Base-by-base conservation (phyloP, 2,113 vertebrate species). In the Pachyramphus minor region DNA sequence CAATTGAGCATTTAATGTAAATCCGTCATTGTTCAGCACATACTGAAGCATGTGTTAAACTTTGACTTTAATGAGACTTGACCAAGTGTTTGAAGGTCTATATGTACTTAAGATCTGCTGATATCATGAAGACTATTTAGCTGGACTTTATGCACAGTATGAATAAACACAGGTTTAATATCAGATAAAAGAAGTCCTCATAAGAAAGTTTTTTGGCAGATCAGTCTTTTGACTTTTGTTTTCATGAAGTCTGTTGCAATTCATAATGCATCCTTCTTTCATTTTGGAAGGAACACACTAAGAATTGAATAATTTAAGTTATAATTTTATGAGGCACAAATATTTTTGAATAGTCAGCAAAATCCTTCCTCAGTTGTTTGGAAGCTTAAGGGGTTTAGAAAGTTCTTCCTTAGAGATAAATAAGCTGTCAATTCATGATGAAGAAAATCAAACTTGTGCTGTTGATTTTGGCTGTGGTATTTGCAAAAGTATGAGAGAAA, bases 361-460 rank as follows among this genome's bases (percentile, higher is more conserved):
- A 98, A 98, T 98, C 96, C 91, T 97, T 97, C 95, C 95, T 95
- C 93, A 95, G 93, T 97, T 98, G 97, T 97, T 95, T 98, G 97
- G 98, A 98, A 98, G 97, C 98, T 97, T 97, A 97, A 96, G 96
- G 95, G 95, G 97, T 98, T 98, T 98, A 97, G 95, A 98, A 98
- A 96, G 95, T 97, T 98, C 97, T 97, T 98, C 97, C 97, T 91
- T 71, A 95, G 96, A 97, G 98, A 98, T 98, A 98, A 98, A 98
- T 98, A 98, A 98, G 97, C 98, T 99, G 98, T 99, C 98, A 98
- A 98, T 99, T 98, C 98, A 97, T 97, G 98, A 98, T 97, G 98
- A 97, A 97, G 97, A 98, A 98, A 98, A 98, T 98, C 98, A 98
- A 98, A 98, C 98, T 98, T 94, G 67, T 56, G 47, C 97, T 98